Evolutionary conservation across 2,797 vertebrate genomes (phyloP), one percentile per base, ranked within the genome.

Genomic region (Enteromius thamalakanensis): DNA sequence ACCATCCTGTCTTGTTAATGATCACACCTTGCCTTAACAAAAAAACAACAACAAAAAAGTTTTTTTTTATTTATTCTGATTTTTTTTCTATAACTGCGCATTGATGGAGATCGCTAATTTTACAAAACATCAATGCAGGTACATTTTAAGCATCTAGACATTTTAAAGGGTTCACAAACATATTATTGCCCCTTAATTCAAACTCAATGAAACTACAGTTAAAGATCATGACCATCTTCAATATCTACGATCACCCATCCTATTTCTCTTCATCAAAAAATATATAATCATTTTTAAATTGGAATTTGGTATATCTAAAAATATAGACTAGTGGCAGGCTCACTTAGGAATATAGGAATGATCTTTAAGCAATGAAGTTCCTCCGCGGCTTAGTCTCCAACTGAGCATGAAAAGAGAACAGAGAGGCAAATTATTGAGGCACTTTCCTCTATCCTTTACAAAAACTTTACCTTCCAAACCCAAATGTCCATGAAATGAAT

Each of bases 401-500:
- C 86, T 80, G 82, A 84, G 86, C 84, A 85, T 84, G 82, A 86
- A 81, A 77, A 84, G 75, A 78, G 77, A 65, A 85, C 62, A 58
- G 75, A 40, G 42, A 76, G 34, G 72, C 62, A 60, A 76, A 85
- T 80, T 76, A 80, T 29, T 40, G 19, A 23, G 0, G 29, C 71
- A 80, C 76, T 83, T 49, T 68, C 42, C 74, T 83, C 72, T n/a
- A 85, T 85, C 71, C 68, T 79, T 81, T 49, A 65, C 65, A 80
- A 85, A 85, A 83, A 85, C 78, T 69, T 78, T 64, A 76, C 65
- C 75, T 78, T 53, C 79, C 58, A 10, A 89, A 92, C 92, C 93
- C 89, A 93, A 94, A 94, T 92, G 90, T 93, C 91, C 91, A 92
- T 94, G 90, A 93, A 94, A 94, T 93, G 87, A 93, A 94, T 93